phyloP scores from a whole-genome alignment of 2,113 vertebrate genomes.

The Burhinus oedicnemus region DNA sequence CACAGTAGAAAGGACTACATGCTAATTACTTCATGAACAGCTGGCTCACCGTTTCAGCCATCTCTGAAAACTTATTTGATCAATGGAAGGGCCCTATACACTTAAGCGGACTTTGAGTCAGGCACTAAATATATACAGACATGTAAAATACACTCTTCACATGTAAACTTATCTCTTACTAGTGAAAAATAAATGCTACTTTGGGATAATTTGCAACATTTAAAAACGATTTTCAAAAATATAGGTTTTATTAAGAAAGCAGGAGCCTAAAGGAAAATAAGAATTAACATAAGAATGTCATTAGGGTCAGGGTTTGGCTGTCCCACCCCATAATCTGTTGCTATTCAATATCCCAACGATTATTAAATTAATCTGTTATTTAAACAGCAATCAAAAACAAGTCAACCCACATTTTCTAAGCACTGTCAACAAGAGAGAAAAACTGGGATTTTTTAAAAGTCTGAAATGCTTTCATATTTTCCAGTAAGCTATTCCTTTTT shows the following conservation, averaged over 20 bases:
- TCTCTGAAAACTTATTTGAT: not conserved
- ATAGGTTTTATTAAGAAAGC: conserved; percentile 80
- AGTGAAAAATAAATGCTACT: conserved; percentile 33
- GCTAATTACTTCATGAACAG: not conserved
- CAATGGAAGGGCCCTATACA: not conserved
- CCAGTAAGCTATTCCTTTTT: conserved; percentile 15
- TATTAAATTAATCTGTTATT: conserved; percentile 85
- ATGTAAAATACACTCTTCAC: not conserved
- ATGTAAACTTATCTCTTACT: conserved; percentile 48
- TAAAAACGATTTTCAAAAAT: conserved; percentile 77
- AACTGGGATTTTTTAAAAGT: conserved; percentile 26
- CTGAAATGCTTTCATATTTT: conserved; percentile 61
- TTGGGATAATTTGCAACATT: conserved; percentile 52
- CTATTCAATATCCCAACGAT: conserved; percentile 77
- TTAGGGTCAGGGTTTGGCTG: conserved; percentile 80
- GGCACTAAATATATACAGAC: not conserved
- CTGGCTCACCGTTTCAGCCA: not conserved
- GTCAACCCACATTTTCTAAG: conserved; percentile 73
- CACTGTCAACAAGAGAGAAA: conserved; percentile 72
- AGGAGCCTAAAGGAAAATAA: conserved; percentile 82
- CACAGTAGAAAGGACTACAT: not conserved
- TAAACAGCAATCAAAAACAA: conserved; percentile 75
- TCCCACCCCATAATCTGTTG: conserved; percentile 73
- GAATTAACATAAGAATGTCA: conserved; percentile 83
- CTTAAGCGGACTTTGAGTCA: not conserved